These are phyloP conservation scores for Mythimna lalbum DNA, from an alignment of 2,888 invertebrate species.

Conservation along the genomic window DNA sequence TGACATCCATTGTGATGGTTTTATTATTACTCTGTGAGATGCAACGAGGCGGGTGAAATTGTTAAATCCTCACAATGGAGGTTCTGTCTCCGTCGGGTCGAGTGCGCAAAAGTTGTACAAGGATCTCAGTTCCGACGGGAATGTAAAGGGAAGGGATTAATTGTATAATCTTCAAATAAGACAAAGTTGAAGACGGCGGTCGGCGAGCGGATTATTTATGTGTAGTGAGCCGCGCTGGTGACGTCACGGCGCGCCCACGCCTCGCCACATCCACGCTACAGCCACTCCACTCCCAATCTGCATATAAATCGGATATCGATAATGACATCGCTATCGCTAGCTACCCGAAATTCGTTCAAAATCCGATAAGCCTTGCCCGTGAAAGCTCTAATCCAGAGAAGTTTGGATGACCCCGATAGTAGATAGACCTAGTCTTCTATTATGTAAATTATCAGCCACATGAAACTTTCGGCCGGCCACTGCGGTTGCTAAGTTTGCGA, in stretches of 20 bases:
- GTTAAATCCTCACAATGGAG: constrained; percentile 88
- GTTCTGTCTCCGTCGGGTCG: constrained; percentile 86
- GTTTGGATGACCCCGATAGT: constrained; percentile 89
- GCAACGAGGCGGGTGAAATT: constrained; percentile 88
- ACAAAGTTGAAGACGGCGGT: constrained; percentile 78
- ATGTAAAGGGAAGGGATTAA: constrained; percentile 81
- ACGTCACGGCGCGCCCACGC: constrained; percentile 75
- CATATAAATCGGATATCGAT: constrained; percentile 91
- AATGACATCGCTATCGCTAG: constrained; percentile 89
- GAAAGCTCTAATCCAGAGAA: constrained; percentile 89
- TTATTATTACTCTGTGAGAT: constrained; percentile 88
- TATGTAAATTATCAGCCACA: constrained; percentile 90
- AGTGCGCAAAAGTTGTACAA: constrained; percentile 87
- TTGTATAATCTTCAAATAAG: constrained; percentile 82
- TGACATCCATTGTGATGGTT: constrained; percentile 89
- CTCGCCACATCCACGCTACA: constrained; percentile 71
- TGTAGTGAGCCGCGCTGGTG: constrained; percentile 73
- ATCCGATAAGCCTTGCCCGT: constrained; percentile 88
- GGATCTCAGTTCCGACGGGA: constrained; percentile 81
- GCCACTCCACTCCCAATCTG: constrained; percentile 86
- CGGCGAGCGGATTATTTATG: constrained; percentile 78
- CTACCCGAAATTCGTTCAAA: constrained; percentile 88
- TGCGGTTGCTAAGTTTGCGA: constrained; percentile 85
- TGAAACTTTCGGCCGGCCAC: constrained; percentile 86
- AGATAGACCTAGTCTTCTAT: constrained; percentile 89